These are phyloP conservation scores for Drosophila mercatorum DNA, from an alignment of 2,888 invertebrate genomes.

Conservation along the genomic window DNA sequence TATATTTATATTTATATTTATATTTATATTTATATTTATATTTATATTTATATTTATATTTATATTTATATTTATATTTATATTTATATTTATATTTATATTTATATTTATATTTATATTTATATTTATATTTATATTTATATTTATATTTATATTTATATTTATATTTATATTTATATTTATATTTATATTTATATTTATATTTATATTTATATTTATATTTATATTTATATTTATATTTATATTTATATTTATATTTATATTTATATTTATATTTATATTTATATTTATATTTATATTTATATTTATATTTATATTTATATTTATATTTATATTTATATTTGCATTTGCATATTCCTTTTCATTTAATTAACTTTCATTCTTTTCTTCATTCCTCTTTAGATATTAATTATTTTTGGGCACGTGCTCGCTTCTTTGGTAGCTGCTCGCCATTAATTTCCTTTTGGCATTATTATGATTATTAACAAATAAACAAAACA, in stretches of 20 bases:
- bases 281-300: too few species aligned
- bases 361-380: neutral
- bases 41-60: too few species aligned
- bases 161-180: neutral
- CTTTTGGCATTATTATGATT: conserved; percentile 58
- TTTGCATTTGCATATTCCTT: neutral
- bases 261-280: too few species aligned
- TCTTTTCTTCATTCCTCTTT: too few species aligned
- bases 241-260: neutral
- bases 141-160: neutral
- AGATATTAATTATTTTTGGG: conserved; percentile 6
- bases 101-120: neutral
- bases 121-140: neutral
- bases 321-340: neutral
- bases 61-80: too few species aligned
- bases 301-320: neutral
- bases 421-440: conserved; percentile 59
- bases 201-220: neutral
- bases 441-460: conserved; percentile 50
- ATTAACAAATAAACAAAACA: conserved; percentile 63
- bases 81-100: too few species aligned
- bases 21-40: too few species aligned
- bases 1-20: neutral
- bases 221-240: neutral
- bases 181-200: neutral